Evolutionary conservation across 2,113 vertebrate genomes (phyloP).

Genomic region (Otocyon megalotis): DNA sequence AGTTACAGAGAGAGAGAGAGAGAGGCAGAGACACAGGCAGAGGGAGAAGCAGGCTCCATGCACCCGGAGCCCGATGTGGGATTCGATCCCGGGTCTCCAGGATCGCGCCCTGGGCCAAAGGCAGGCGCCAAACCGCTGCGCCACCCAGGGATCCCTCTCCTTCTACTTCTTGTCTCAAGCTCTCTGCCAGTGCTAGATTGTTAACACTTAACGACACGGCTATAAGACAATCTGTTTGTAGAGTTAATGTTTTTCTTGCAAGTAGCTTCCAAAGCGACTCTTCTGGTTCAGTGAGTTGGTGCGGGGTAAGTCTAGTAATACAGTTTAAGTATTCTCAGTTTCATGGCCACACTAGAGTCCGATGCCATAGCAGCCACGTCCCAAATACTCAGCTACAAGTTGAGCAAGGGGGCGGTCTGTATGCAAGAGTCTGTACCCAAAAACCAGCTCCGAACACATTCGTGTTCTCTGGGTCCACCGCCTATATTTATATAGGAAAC

Average conservation of each 20-base stretch:
- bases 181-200: neutral
- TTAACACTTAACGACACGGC: neutral
- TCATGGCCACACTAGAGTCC: neutral
- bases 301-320: neutral
- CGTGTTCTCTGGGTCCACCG: neutral
- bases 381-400: neutral
- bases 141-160: no score
- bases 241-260: conserved; percentile 10
- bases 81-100: no score
- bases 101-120: no score
- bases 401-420: neutral
- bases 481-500: neutral
- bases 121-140: no score
- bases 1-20: no score
- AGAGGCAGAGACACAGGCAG: no score
- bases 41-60: no score
- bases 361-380: neutral
- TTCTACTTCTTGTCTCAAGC: neutral
- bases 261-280: conserved; percentile 23
- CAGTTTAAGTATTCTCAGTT: conserved; percentile 7
- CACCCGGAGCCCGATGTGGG: no score
- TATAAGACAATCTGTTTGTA: neutral
- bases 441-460: neutral
- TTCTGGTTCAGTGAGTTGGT: conserved; percentile 1
- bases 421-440: neutral